Conservation (phyloP, 2,797 vertebrate genomes). For the Neosilurus hyrtlii region DNA sequence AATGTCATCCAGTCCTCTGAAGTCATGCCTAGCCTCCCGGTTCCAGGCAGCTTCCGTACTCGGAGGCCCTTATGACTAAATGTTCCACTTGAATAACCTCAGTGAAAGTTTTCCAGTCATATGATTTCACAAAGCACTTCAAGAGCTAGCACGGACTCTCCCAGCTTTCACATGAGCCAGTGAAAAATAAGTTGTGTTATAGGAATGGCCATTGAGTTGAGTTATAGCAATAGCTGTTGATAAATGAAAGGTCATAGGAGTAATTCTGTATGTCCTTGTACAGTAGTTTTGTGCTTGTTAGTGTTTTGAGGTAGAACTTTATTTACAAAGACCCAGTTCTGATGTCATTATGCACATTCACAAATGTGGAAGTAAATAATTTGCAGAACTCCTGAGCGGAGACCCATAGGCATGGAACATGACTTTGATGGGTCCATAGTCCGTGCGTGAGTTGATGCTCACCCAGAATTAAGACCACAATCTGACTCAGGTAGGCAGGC, state of each 20-base stretch:
- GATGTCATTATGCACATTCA: neutral
- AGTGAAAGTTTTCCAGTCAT: neutral
- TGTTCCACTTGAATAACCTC: conserved; percentile 43
- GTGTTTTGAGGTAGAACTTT: neutral
- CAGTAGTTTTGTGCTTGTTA: neutral
- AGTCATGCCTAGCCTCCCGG: conserved; percentile 67
- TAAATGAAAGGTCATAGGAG: neutral
- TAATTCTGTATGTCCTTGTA: neutral
- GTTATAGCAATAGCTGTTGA: neutral
- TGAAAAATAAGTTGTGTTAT: neutral
- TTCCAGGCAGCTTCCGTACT: conserved; percentile 72
- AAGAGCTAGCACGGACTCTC: neutral
- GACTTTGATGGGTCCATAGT: too few species aligned
- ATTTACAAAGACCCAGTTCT: neutral
- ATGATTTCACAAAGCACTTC: neutral
- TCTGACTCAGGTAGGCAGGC: too few species aligned
- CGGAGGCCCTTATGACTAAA: conserved; percentile 71
- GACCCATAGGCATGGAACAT: too few species aligned
- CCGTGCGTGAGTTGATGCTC: too few species aligned
- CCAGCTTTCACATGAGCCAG: neutral
- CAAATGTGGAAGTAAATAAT: neutral
- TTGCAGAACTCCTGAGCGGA: too few species aligned
- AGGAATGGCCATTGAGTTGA: neutral
- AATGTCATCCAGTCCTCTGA: neutral
- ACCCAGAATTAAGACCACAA: too few species aligned